Base-by-base conservation (phyloP, 2,113 vertebrate species). In the Tragelaphus imberbis region DNA sequence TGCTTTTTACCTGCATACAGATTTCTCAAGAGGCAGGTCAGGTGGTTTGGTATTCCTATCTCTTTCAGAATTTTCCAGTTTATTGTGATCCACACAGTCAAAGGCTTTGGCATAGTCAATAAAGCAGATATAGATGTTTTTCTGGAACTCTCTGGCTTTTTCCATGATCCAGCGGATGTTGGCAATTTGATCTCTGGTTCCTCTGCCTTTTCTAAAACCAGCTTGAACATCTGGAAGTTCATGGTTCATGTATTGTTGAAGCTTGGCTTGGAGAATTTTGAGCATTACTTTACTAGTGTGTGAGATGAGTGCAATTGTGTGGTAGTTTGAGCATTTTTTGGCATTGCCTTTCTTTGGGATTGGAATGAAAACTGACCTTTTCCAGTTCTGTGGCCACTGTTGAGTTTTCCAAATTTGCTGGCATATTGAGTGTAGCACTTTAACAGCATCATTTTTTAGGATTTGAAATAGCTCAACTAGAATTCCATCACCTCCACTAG, bases 391-490 rank as follows among this genome's bases (percentile, higher is more conserved):
- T 68, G 63, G 63, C 33, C 30, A n/a, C 15, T 9, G 33, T 16
- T 19, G 0, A n/a, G 33, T 68, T 3, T n/a, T n/a, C 7, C 33
- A n/a, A 0, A n/a, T n/a, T n/a, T 68, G 30, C 33, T 68, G 33
- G 33, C 15, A 68, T n/a, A 68, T 17, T 68, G 16, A 68, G 63
- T n/a, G 15, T 16, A 68, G 33, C 33, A n/a, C 33, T n/a, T 68
- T 19, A 33, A 68, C 4, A n/a, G 63, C 30, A n/a, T 68, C 33
- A 19, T 19, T 3, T 19, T 68, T n/a, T 9, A n/a, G 33, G 33
- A n/a, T 68, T 68, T 68, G 63, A 68, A 68, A 68, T 2, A n/a
- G 33, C 63, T 68, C 33, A 9, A 17, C 16, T 68, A 33, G 63
- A 68, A n/a, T 68, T 65, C 63, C 15, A 17, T 65, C 30, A 65